phyloP scores from a whole-genome alignment of 2,888 invertebrate genomes.

The Octodonta nipae region DNA sequence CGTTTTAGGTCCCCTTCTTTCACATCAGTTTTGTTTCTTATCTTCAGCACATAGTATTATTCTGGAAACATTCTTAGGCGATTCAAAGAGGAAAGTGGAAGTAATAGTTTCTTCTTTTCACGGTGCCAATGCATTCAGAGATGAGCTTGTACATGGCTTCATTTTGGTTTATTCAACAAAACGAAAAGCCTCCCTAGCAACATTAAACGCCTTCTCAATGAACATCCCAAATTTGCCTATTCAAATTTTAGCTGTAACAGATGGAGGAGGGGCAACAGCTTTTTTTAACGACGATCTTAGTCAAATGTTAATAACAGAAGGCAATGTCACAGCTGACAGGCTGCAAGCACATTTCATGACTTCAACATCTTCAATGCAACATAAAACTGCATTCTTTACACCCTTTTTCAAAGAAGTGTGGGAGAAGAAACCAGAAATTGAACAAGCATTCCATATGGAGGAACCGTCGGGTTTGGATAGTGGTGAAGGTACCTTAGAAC shows the following conservation, averaged over 20 bases:
- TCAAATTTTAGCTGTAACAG: conserved; percentile 86
- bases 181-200: conserved; percentile 85
- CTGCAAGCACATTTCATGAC: conserved; percentile 87
- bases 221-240: conserved; percentile 86
- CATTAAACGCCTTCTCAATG: conserved; percentile 83
- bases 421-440: conserved; percentile 91
- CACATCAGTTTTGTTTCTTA: conserved; percentile 75
- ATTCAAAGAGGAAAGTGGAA: conserved; percentile 77
- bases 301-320: conserved; percentile 82
- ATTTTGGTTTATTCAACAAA: conserved; percentile 90
- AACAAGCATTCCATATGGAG: conserved; percentile 81
- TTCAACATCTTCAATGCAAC: conserved; percentile 69
- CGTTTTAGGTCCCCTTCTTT: conserved; percentile 73
- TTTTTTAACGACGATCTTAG: conserved; percentile 83
- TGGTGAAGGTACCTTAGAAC: conserved; percentile 58
- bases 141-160: conserved; percentile 87
- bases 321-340: conserved; percentile 81
- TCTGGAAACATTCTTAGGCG: conserved; percentile 82
- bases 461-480: conserved; percentile 49
- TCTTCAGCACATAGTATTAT: conserved; percentile 78
- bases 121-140: conserved; percentile 80
- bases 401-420: conserved; percentile 93
- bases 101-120: conserved; percentile 89
- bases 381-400: conserved; percentile 84
- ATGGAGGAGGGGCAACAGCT: conserved; percentile 75